These are phyloP conservation scores for Andrena bicolor DNA, from an alignment of 2,888 invertebrate genomes.

Conservation along the genomic window DNA sequence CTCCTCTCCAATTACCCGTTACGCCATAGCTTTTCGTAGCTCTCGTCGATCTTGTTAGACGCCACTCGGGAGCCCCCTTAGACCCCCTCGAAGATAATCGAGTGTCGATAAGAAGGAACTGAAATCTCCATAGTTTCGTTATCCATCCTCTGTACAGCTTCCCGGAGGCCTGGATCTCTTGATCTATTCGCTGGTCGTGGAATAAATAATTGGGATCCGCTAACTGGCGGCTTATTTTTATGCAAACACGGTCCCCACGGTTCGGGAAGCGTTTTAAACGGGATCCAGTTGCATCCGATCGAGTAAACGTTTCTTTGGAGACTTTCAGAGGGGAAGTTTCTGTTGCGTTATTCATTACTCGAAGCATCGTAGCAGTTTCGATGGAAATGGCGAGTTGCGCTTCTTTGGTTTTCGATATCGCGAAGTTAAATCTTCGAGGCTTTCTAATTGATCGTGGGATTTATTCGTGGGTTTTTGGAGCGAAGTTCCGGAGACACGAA, in stretches of 20 bases:
- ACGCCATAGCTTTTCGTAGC: slow-evolving; percentile 10
- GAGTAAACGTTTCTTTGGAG: slow-evolving; percentile 11
- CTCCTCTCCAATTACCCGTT: slow-evolving; percentile 44
- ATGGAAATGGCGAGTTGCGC: neutral
- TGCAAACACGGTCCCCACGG: neutral
- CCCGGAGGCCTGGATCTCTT: neutral
- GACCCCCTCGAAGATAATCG: slow-evolving; percentile 7
- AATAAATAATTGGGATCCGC: slow-evolving; percentile 6
- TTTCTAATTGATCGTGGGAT: neutral
- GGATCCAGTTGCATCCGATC: neutral
- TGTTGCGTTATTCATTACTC: slow-evolving; percentile 21
- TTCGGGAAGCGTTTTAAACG: neutral
- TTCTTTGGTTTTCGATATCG: neutral
- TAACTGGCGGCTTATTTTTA: slow-evolving; percentile 18
- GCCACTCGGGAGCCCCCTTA: slow-evolving; percentile 13
- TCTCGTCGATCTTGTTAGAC: slow-evolving; percentile 29
- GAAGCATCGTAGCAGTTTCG: neutral
- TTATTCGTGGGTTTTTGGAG: neutral
- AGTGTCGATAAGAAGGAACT: slow-evolving; percentile 23
- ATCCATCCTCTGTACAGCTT: neutral
- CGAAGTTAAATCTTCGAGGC: neutral
- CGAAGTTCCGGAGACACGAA: neutral
- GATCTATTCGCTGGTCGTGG: neutral
- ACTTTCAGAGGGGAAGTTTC: neutral
- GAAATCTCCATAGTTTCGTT: slow-evolving; percentile 26